A percentile compares a stretch with the other conserved stretches of the same genome.
phyloP scores from a whole-genome alignment of 2,888 invertebrate genomes.

The Nipponacmea schrenckii region DNA sequence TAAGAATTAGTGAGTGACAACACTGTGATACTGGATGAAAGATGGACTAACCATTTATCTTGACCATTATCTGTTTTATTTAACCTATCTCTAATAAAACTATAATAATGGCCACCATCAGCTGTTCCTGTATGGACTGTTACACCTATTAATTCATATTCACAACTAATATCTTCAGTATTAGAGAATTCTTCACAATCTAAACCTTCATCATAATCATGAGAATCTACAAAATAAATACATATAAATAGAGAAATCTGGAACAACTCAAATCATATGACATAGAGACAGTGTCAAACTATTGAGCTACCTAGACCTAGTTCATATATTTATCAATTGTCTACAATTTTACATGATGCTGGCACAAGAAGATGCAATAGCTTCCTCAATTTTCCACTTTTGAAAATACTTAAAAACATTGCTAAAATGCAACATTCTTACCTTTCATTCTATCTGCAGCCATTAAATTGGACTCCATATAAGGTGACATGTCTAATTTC shows the following conservation, averaged over 20 bases:
- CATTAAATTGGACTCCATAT: constrained; percentile 87
- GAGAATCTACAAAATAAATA: constrained; percentile 24
- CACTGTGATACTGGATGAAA: too few relatives aligned
- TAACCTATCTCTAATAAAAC: constrained; percentile 90
- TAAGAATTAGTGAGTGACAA: too few relatives aligned
- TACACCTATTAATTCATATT: constrained; percentile 87
- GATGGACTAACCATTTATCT: constrained; percentile 81
- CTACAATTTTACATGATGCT: too few relatives aligned
- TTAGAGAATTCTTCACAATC: constrained; percentile 14
- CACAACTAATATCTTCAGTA: constrained; percentile 58
- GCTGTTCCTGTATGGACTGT: constrained; percentile 98
- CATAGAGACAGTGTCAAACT: too few relatives aligned
- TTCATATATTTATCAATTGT: too few relatives aligned
- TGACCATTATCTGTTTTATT: constrained; percentile 71
- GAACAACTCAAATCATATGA: too few relatives aligned
- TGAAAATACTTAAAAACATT: too few relatives aligned
- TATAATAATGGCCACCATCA: constrained; percentile 95
- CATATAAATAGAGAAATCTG: too few relatives aligned
- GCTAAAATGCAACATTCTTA: constrained; percentile 14
- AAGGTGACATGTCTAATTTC: constrained; percentile 91
- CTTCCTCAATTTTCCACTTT: too few relatives aligned
- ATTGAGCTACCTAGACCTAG: too few relatives aligned
- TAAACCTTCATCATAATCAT: constrained; percentile 43
- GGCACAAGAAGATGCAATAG: too few relatives aligned
- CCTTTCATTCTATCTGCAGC: constrained; percentile 58